These are phyloP conservation scores for Phengaris alcon DNA, from an alignment of 2,888 invertebrate species.

Conservation along the genomic window DNA sequence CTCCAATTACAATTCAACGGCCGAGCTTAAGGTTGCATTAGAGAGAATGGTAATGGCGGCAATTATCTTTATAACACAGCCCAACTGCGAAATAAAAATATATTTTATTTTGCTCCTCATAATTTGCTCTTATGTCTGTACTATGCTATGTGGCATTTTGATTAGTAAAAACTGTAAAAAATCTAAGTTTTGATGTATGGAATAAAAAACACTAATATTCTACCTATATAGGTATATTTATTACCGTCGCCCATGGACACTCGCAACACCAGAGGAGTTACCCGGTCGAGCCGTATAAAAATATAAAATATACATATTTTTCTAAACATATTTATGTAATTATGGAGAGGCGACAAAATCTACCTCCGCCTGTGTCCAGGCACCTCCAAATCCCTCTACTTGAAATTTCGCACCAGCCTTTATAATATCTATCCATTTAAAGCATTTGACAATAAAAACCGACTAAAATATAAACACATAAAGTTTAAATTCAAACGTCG, in stretches of 20 bases:
- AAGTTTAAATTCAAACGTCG: conserved; percentile 44
- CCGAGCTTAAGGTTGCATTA: conserved; percentile 73
- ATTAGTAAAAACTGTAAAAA: conserved; percentile 7
- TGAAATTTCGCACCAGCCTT: conserved; percentile 74
- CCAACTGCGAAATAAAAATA: conserved; percentile 35
- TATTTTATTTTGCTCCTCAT: conserved; percentile 21
- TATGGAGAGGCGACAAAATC: conserved; percentile 50
- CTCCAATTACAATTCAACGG: conserved; percentile 73
- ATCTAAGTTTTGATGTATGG: too few species aligned
- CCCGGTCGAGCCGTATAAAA: too few species aligned
- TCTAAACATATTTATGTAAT: conserved; percentile 32
- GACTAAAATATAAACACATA: conserved; percentile 33
- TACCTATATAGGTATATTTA: too few species aligned
- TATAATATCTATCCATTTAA: conserved; percentile 55
- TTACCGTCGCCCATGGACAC: too few species aligned
- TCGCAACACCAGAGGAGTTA: too few species aligned
- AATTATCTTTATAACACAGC: conserved; percentile 46
- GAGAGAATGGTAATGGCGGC: conserved; percentile 49
- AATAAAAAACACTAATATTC: too few species aligned
- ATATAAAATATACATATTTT: conserved; percentile 23
- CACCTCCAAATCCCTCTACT: conserved; percentile 73
- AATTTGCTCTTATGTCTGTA: conserved; percentile 11
- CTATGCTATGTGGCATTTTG: not conserved
- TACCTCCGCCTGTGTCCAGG: conserved; percentile 47
- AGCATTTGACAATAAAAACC: conserved; percentile 48